These are phyloP conservation scores for Hyperoplus lanceolatus DNA, from an alignment of 2,797 vertebrate genomes.

Conservation along the genomic window DNA sequence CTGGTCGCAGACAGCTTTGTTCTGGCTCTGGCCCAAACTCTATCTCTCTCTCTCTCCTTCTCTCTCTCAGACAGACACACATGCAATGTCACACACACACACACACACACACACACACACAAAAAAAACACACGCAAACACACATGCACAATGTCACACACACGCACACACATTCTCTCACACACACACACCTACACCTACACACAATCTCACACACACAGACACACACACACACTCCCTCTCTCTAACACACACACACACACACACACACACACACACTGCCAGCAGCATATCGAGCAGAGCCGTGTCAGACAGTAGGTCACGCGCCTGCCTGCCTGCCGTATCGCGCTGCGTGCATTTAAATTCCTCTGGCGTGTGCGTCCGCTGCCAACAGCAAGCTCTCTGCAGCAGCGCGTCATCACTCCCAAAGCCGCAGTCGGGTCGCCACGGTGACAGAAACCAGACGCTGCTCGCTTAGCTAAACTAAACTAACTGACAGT, in stretches of 20 bases:
- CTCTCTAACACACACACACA: slow-evolving; percentile 17
- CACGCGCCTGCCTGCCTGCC: slow-evolving; percentile 52
- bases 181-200: no score
- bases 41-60: slow-evolving; percentile 25
- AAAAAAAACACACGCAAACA: no score
- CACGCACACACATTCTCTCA: no score
- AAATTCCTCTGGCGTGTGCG: slow-evolving; percentile 61
- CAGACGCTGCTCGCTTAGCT: slow-evolving; percentile 40
- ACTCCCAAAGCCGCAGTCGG: slow-evolving; percentile 44
- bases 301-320: slow-evolving; percentile 60
- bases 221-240: background rate
- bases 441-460: slow-evolving; percentile 42
- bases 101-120: no score
- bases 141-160: no score
- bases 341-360: slow-evolving; percentile 48
- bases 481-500: slow-evolving; percentile 41
- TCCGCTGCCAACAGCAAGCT: slow-evolving; percentile 33
- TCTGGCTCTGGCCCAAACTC: slow-evolving; percentile 64
- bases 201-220: no score
- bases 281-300: slow-evolving; percentile 58
- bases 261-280: slow-evolving; percentile 29
- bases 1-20: slow-evolving; percentile 76
- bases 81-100: slow-evolving; percentile 2
- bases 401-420: slow-evolving; percentile 48
- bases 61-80: no score